Conservation (phyloP, 2,888 invertebrate genomes). For the Tachina lurida region DNA sequence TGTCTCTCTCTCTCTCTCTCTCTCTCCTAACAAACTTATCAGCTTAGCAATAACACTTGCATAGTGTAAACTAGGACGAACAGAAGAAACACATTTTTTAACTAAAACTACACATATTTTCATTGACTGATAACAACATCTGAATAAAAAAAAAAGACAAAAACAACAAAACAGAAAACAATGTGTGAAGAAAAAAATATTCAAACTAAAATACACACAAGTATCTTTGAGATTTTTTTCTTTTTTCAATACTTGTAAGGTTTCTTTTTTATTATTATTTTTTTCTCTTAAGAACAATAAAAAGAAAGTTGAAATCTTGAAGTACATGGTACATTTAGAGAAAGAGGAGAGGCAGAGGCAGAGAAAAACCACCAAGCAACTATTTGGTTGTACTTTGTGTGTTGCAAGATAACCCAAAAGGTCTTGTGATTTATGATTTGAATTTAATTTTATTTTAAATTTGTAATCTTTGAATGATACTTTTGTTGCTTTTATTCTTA, state of each 20-base stretch:
- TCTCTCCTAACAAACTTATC: too few species aligned
- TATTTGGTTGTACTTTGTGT: slow-evolving; percentile 45
- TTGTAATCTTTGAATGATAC: slow-evolving; percentile 14
- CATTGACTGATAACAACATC: slow-evolving; percentile 47
- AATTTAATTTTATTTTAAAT: slow-evolving; percentile 5
- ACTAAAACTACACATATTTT: slow-evolving; percentile 25
- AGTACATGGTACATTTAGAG: slow-evolving; percentile 6
- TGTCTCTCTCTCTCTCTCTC: too few species aligned
- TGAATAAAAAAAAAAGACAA: background rate
- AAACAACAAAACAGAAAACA: background rate
- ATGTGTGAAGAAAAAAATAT: slow-evolving; percentile 39
- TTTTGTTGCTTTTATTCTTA: background rate
- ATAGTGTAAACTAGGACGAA: too few species aligned
- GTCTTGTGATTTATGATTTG: slow-evolving; percentile 57
- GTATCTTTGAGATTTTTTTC: background rate
- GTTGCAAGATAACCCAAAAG: slow-evolving; percentile 62
- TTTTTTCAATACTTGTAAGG: slow-evolving; percentile 56
- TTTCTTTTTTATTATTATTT: slow-evolving; percentile 47
- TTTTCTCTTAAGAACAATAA: slow-evolving; percentile 25
- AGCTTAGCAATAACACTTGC: too few species aligned
- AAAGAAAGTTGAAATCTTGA: slow-evolving; percentile 53
- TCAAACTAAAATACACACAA: background rate
- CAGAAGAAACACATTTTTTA: background rate
- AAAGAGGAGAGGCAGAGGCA: slow-evolving; percentile 10
- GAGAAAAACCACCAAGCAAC: slow-evolving; percentile 49